These are phyloP conservation scores for Papilio elwesi DNA, from an alignment of 2,888 invertebrate genomes.

Conservation along the genomic window DNA sequence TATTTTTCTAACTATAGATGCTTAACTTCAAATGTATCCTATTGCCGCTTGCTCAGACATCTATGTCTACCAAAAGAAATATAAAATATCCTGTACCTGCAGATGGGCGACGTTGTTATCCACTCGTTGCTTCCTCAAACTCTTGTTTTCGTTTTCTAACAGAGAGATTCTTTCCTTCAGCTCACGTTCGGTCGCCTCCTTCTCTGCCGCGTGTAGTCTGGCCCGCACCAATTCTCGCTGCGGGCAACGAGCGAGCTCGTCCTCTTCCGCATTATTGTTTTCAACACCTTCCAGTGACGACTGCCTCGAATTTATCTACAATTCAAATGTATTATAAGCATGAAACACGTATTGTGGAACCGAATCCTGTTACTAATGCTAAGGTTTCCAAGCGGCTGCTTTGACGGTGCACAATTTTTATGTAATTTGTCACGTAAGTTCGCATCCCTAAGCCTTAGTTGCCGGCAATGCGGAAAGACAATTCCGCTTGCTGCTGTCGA, in stretches of 20 bases:
- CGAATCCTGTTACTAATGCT: too few species aligned
- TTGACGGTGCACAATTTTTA: too few species aligned
- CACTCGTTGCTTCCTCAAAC: constrained; percentile 94
- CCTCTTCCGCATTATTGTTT: constrained; percentile 84
- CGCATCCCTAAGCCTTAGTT: too few species aligned
- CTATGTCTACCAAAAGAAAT: too few species aligned
- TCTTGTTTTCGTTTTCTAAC: constrained; percentile 96
- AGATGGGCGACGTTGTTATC: constrained; percentile 98
- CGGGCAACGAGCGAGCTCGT: constrained; percentile 95
- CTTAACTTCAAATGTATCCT: constrained; percentile 68
- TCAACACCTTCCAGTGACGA: constrained; percentile 92
- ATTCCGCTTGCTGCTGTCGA: too few species aligned
- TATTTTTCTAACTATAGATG: neutral
- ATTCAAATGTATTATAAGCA: neutral
- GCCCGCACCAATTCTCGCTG: constrained; percentile 97
- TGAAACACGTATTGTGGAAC: too few species aligned
- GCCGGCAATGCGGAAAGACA: too few species aligned
- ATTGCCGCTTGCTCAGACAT: too few species aligned
- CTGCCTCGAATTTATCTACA: constrained; percentile 90
- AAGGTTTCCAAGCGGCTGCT: too few species aligned
- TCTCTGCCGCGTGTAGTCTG: constrained; percentile 95
- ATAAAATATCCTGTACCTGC: too few species aligned
- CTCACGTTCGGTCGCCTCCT: constrained; percentile 94
- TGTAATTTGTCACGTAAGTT: too few species aligned
- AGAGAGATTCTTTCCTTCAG: constrained; percentile 94